phyloP scores from a whole-genome alignment of 1,140 invertebrate genomes.

The Scaptodrosophila lebanonensis region DNA sequence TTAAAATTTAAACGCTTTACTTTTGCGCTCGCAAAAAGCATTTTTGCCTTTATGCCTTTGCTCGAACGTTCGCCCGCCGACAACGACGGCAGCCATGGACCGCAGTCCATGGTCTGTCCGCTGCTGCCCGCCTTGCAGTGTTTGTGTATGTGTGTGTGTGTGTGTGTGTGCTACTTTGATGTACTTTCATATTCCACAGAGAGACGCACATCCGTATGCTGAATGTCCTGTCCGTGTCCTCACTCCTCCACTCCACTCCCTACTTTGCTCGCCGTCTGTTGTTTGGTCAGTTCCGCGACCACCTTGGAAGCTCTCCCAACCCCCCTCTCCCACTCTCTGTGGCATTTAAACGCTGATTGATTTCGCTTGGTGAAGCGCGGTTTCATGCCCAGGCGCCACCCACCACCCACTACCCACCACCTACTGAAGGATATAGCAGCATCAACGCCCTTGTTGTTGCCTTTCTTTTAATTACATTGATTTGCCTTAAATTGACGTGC shows the following conservation, averaged over 20 bases:
- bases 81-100: constrained; percentile 24
- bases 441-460: constrained; percentile 18
- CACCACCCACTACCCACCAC: not conserved
- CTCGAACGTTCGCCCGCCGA: constrained; percentile 14
- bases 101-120: not conserved
- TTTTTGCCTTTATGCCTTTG: constrained; percentile 5
- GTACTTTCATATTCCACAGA: constrained; percentile 67
- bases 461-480: constrained; percentile 73
- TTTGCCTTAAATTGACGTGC: constrained; percentile 52
- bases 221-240: too few species aligned
- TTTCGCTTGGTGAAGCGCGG: constrained; percentile 26
- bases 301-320: not conserved
- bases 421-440: too few species aligned
- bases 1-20: constrained; percentile 75
- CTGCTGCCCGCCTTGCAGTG: not conserved
- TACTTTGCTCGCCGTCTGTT: too few species aligned
- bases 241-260: not conserved
- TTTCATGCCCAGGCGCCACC: not conserved
- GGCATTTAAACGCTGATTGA: constrained; percentile 64
- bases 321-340: constrained; percentile 13
- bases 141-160: constrained; percentile 11
- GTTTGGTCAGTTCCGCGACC: constrained; percentile 60
- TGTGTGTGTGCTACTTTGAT: constrained; percentile 54
- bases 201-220: constrained; percentile 41
- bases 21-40: constrained; percentile 41